Conservation (phyloP, 2,113 vertebrate genomes). For the Brachypteracias leptosomus region DNA sequence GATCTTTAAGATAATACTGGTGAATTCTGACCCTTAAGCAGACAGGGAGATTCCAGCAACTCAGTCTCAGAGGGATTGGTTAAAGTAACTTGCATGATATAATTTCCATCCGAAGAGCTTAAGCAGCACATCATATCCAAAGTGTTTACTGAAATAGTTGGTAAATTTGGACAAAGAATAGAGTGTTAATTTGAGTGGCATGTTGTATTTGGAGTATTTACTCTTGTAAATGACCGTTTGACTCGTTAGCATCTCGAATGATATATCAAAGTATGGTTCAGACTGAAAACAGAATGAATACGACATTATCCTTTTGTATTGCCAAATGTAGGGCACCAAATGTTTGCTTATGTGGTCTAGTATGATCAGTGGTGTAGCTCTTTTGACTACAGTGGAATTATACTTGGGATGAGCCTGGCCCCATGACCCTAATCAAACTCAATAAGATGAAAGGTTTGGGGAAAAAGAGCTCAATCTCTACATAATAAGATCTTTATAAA, state of each 20-base stretch:
- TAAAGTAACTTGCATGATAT: not conserved
- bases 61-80: not conserved
- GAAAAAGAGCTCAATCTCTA: slow-evolving; percentile 28
- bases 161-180: not conserved
- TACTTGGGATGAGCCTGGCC: slow-evolving; percentile 29
- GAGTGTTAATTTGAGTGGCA: not conserved
- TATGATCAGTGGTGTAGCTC: not conserved
- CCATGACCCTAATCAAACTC: slow-evolving; percentile 56
- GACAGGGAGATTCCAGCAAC: not conserved
- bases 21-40: not conserved
- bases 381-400: slow-evolving; percentile 40
- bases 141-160: not conserved
- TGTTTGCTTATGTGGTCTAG: slow-evolving; percentile 6
- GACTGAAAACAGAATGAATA: not conserved
- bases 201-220: not conserved
- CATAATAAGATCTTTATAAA: slow-evolving; percentile 56
- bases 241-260: not conserved
- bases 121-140: not conserved
- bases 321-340: slow-evolving; percentile 61
- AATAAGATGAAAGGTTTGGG: slow-evolving; percentile 36
- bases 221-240: not conserved
- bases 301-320: slow-evolving; percentile 7
- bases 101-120: not conserved
- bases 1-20: not conserved
- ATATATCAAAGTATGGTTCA: not conserved